phyloP scores from a whole-genome alignment of 2,113 vertebrate genomes.

The Thryonomys swinderianus region DNA sequence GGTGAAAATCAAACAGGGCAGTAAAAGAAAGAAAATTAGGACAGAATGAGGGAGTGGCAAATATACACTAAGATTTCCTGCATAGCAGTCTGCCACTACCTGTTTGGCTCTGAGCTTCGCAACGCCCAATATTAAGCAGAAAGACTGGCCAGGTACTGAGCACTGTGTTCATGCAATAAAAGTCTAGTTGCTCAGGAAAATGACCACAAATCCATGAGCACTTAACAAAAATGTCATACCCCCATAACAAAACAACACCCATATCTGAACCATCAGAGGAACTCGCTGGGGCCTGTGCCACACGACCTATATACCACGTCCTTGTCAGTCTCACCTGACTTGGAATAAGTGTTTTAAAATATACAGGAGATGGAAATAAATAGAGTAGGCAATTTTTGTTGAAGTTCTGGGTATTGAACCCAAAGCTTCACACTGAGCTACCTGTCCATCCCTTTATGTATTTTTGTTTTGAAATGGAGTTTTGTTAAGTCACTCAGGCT shows the following conservation, averaged over 20 bases:
- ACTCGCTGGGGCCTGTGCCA: background rate
- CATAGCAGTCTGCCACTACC: background rate
- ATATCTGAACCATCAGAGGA: slow-evolving; percentile 2
- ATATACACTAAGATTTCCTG: background rate
- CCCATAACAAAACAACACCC: background rate
- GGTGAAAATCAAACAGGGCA: background rate
- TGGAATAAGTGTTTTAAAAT: background rate
- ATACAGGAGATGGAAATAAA: background rate
- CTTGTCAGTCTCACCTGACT: background rate
- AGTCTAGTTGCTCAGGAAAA: slow-evolving; percentile 32
- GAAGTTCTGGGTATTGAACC: background rate
- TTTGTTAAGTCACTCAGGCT: background rate
- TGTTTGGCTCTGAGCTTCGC: background rate
- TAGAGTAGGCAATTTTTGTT: background rate
- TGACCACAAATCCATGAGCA: background rate
- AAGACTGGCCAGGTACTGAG: background rate
- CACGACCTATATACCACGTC: background rate
- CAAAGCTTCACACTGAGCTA: background rate
- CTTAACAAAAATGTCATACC: background rate
- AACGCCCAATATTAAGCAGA: background rate
- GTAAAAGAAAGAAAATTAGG: background rate
- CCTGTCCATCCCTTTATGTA: background rate
- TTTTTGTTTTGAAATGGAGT: background rate
- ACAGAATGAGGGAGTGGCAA: background rate
- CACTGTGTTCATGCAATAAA: slow-evolving; percentile 46